These are phyloP conservation scores for Adelosebastes latens DNA, from an alignment of 2,797 vertebrate genomes.

Conservation along the genomic window DNA sequence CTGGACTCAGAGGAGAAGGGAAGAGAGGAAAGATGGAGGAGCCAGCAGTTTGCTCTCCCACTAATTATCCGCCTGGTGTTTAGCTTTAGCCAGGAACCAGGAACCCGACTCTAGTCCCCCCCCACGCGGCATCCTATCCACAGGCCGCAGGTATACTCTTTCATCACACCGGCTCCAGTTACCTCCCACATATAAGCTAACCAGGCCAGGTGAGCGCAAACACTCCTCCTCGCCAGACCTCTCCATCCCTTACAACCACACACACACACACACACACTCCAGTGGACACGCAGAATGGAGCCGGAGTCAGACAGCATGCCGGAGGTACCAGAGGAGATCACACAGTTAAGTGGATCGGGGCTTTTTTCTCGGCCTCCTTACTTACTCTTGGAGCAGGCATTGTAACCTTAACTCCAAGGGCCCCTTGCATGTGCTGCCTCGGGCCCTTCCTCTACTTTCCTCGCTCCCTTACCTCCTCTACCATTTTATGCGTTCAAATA, in stretches of 20 bases:
- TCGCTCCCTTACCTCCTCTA: not conserved
- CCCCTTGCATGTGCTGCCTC: slow-evolving; percentile 20
- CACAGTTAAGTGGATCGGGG: slow-evolving; percentile 84
- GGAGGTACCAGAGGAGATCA: slow-evolving; percentile 75
- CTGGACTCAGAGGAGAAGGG: not conserved
- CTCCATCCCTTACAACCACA: slow-evolving; percentile 46
- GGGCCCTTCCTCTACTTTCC: slow-evolving; percentile 29
- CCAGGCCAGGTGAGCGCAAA: slow-evolving; percentile 76
- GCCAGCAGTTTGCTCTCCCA: slow-evolving; percentile 38
- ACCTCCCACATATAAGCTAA: slow-evolving; percentile 82
- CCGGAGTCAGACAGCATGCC: slow-evolving; percentile 78
- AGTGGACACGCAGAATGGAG: slow-evolving; percentile 80
- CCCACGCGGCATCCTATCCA: slow-evolving; percentile 59
- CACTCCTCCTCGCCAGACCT: slow-evolving; percentile 48
- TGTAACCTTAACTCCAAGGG: slow-evolving; percentile 48
- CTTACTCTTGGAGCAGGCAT: slow-evolving; percentile 31
- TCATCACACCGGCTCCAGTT: slow-evolving; percentile 84
- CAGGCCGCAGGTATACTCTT: slow-evolving; percentile 73
- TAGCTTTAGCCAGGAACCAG: slow-evolving; percentile 77
- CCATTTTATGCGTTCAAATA: slow-evolving; percentile 5
- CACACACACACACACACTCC: slow-evolving; percentile 49
- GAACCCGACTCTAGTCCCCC: slow-evolving; percentile 79
- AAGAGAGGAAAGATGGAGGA: slow-evolving; percentile 35
- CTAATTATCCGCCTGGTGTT: slow-evolving; percentile 73
- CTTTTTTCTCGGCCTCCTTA: slow-evolving; percentile 46